Evolutionary conservation across 2,113 vertebrate species (phyloP).

Genomic region (Lepus europaeus): DNA sequence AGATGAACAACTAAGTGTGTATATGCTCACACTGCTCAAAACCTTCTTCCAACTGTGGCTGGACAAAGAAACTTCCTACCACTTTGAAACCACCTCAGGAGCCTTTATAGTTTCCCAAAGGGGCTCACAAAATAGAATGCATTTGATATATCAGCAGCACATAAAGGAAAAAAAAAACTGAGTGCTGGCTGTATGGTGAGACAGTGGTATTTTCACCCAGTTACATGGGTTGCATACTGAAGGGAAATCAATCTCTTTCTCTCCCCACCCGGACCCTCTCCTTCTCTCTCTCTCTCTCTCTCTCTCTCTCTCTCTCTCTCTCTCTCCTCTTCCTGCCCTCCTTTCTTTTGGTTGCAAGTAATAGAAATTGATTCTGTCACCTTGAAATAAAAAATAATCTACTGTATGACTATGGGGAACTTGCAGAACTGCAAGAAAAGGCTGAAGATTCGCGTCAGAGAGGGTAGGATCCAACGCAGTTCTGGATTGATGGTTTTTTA

Average conservation of each 20-base stretch:
- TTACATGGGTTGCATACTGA: not conserved
- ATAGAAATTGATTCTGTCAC: not conserved
- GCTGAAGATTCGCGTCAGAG: not conserved
- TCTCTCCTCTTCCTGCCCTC: not conserved
- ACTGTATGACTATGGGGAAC: not conserved
- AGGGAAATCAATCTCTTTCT: not conserved
- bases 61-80: conserved; percentile 25
- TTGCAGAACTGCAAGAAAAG: not conserved
- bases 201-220: conserved; percentile 21
- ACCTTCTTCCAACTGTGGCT: conserved; percentile 30
- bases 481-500: conserved; percentile 34
- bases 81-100: not conserved
- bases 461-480: not conserved
- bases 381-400: conserved; percentile 21
- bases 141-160: conserved; percentile 5
- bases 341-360: not conserved
- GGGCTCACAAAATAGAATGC: conserved; percentile 30
- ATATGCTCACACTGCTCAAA: not conserved
- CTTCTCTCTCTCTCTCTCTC: not conserved
- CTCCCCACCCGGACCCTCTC: not conserved
- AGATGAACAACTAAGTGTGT: not conserved
- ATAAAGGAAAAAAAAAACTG: conserved; percentile 44
- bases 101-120: conserved; percentile 12
- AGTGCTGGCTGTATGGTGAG: not conserved
- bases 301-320: not conserved